Evolutionary conservation across 2,888 invertebrate species (phyloP), one percentile per base, ranked within the genome.

Genomic region (Eupithecia pulchellata): DNA sequence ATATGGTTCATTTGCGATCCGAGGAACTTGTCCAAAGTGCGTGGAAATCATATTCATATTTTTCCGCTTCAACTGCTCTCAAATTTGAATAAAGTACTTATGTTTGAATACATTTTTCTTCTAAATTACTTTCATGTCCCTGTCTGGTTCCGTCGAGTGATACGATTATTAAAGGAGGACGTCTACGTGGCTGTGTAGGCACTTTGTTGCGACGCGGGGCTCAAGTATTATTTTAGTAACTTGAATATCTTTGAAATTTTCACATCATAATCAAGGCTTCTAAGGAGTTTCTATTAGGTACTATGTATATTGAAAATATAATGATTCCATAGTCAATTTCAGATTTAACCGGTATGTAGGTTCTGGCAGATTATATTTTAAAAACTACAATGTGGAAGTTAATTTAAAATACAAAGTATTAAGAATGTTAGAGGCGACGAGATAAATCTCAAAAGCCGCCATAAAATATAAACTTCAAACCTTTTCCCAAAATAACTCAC

Each of bases 21-120:
- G 67, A 80, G 84, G 89, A 92, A 91, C 88, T 92, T 91, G 81
- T 84, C 82, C 84, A 84, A 88, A 90, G 89, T 89, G 88, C 90
- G 90, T 88, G 84, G 86, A 91, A 92, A 92, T 92, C 92, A 89
- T 93, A 93, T 93, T 93, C 93, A 92, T 93, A 91, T 92, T 93
- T 93, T 93, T 91, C 86, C 92, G 88, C 90, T 89, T 91, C 90
- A 91, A 92, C 90, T 92, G 92, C 83, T 91, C 87, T 79, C 84
- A 85, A 82, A 92, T 93, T 93, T 92, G 90, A 92, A 93, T 93
- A 92, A 91, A 83, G 77, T 78, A 77, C 78, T 78, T 78, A 76
- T 74, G 78, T 78, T 78, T 77, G 78, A 78, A 76, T 78, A 78
- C 75, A 77, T 77, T 78, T 75, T 75, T 77, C 75, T 78, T 77